These are phyloP conservation scores for Cephus sareptanus DNA, from an alignment of 2,888 invertebrate species.

Conservation along the genomic window DNA sequence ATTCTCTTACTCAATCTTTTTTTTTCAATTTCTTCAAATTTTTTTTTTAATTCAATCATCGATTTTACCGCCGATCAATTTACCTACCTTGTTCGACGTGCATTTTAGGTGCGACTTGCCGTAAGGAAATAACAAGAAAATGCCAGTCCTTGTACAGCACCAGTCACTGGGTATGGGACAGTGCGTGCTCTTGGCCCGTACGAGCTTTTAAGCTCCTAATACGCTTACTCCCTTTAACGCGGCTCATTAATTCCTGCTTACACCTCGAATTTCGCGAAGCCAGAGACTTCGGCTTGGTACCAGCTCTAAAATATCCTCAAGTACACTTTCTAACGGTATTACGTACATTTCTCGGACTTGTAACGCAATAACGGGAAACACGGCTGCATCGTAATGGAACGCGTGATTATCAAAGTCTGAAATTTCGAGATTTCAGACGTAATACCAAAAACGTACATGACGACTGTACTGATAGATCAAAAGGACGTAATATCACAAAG, in stretches of 20 bases:
- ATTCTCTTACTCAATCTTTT: background rate
- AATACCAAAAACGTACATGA: background rate
- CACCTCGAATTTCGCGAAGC: background rate
- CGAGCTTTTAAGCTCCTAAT: conserved; percentile 3
- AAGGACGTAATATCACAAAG: background rate
- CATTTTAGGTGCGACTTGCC: too few species aligned
- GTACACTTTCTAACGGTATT: background rate
- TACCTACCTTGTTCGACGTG: too few species aligned
- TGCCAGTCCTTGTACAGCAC: background rate
- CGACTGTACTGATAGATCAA: background rate
- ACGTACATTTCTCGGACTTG: background rate
- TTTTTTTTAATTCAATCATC: background rate
- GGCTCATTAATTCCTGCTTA: background rate
- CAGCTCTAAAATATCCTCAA: background rate
- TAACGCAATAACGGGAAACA: background rate
- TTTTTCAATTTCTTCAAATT: background rate
- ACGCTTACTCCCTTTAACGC: background rate
- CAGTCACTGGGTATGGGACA: background rate
- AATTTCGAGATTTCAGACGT: background rate
- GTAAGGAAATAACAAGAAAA: too few species aligned
- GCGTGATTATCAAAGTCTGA: background rate
- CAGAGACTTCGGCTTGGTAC: background rate
- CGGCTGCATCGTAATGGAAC: background rate
- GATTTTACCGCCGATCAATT: too few species aligned
- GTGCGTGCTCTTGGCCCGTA: background rate